These are phyloP conservation scores for Chaetogeoica ovagalla DNA, from an alignment of 2,888 invertebrate genomes.

Conservation along the genomic window DNA sequence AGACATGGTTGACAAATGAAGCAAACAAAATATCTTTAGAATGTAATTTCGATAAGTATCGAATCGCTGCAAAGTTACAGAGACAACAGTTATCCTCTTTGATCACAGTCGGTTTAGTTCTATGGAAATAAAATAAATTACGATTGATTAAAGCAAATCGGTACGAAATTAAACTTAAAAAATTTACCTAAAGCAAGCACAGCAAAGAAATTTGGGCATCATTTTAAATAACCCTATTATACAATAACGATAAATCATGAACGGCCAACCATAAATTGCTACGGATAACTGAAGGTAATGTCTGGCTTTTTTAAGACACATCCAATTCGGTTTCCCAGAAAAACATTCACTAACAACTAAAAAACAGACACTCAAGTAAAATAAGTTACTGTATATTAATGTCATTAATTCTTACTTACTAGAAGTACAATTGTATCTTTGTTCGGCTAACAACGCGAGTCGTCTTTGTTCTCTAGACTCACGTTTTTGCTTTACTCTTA, in stretches of 20 bases:
- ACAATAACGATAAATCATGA: constrained; percentile 76
- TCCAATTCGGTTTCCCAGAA: constrained; percentile 74
- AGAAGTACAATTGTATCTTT: constrained; percentile 70
- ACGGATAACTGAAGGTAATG: constrained; percentile 80
- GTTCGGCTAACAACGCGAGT: constrained; percentile 67
- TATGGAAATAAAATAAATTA: constrained; percentile 56
- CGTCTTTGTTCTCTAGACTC: constrained; percentile 73
- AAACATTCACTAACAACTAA: constrained; percentile 66
- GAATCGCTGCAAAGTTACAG: constrained; percentile 83
- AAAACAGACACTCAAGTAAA: background rate
- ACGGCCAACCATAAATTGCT: constrained; percentile 87
- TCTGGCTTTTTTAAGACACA: constrained; percentile 74
- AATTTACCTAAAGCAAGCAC: constrained; percentile 70
- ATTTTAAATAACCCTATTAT: constrained; percentile 76
- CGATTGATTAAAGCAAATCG: background rate
- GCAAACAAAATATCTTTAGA: constrained; percentile 83
- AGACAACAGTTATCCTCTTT: constrained; percentile 89
- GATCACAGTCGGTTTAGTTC: constrained; percentile 66
- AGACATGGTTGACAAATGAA: constrained; percentile 82
- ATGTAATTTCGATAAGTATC: constrained; percentile 73
- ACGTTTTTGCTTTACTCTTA: constrained; percentile 75
- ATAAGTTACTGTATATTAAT: no score
- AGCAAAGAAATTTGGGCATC: constrained; percentile 71
- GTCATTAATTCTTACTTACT: constrained; percentile 61
- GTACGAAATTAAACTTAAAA: background rate